Percentiles rank a stretch among this genome's conserved stretches.
phyloP scores from a whole-genome alignment of 92 coral and sea anemone species.

The Plumapathes pennacea region DNA sequence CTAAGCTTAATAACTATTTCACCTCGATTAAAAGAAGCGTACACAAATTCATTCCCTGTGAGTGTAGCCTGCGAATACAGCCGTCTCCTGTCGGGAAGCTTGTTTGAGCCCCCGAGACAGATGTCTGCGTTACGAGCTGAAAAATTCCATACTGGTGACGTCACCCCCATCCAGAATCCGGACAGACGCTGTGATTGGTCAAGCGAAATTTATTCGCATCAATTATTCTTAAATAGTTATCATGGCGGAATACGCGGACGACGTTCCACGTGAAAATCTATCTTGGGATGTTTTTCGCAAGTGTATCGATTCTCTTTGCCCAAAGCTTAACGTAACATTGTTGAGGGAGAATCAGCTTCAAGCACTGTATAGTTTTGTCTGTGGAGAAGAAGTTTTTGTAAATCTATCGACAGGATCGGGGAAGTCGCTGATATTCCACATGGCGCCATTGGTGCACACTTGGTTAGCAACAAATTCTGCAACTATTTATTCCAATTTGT shows the following conservation, averaged over 20 bases:
- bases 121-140: background rate
- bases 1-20: too few species aligned
- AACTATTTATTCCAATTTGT: too few species aligned
- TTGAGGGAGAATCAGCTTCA: background rate
- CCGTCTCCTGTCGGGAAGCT: too few species aligned
- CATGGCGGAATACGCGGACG: too few species aligned
- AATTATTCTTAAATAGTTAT: too few species aligned
- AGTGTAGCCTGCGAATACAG: too few species aligned
- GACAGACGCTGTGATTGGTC: constrained; percentile 12
- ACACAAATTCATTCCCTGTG: too few species aligned
- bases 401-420: constrained; percentile 19
- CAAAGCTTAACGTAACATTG: background rate
- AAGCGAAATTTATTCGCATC: too few species aligned
- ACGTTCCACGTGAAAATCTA: too few species aligned
- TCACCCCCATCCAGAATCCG: constrained; percentile 4
- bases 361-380: constrained; percentile 2
- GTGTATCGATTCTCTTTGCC: background rate
- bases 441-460: constrained; percentile 19
- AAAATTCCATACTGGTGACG: constrained; percentile 17
- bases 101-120: too few species aligned
- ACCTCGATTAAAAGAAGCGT: too few species aligned
- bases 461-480: too few species aligned
- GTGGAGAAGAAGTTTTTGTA: constrained; percentile 8
- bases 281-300: background rate
- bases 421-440: constrained; percentile 15